These are phyloP conservation scores for Thripadectes ignobilis DNA, from an alignment of 2,797 vertebrate genomes.

Conservation along the genomic window DNA sequence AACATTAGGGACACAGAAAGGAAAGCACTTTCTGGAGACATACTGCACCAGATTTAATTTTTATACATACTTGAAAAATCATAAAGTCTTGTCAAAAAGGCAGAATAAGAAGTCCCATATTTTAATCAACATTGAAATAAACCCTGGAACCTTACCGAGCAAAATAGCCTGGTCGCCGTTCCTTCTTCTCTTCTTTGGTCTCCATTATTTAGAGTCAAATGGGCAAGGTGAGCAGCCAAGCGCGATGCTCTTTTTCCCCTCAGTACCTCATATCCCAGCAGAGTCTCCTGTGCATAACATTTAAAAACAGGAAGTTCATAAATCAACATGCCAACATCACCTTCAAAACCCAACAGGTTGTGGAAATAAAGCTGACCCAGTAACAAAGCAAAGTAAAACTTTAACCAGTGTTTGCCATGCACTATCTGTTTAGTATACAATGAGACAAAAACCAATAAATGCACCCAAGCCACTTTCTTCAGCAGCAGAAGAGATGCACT, in stretches of 20 bases:
- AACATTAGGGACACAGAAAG: not conserved
- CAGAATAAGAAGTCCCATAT: not conserved
- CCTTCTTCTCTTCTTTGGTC: constrained; percentile 83
- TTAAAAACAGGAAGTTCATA: constrained; percentile 15
- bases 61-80: not conserved
- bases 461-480: not conserved
- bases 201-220: constrained; percentile 72
- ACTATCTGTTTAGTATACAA: not conserved
- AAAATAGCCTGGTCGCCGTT: constrained; percentile 82
- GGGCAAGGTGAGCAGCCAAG: constrained; percentile 35
- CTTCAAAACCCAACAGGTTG: not conserved
- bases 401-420: constrained; percentile 21
- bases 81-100: not conserved
- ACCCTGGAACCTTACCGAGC: constrained; percentile 74
- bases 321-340: constrained; percentile 9
- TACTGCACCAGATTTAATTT: not conserved
- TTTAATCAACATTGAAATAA: not conserved
- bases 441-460: not conserved
- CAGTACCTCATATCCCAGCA: constrained; percentile 69
- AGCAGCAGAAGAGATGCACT: not conserved
- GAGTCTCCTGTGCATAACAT: constrained; percentile 11
- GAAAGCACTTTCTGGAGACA: not conserved
- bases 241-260: constrained; percentile 17
- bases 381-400: constrained; percentile 55
- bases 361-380: not conserved